phyloP scores from a whole-genome alignment of 2,888 invertebrate species.

The Alsophila aescularia region DNA sequence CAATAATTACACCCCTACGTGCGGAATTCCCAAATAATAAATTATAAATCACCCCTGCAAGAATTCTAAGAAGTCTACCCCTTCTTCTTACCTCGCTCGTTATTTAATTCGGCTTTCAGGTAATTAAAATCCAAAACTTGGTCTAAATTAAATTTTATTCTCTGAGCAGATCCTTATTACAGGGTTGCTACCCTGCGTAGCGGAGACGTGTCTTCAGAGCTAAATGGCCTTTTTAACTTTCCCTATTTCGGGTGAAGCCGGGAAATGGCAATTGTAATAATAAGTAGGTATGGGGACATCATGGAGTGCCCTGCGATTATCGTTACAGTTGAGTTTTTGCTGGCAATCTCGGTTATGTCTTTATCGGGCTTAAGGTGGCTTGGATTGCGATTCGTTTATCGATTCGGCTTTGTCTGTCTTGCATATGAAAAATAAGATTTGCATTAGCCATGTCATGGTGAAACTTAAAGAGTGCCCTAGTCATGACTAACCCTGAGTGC shows the following conservation, averaged over 20 bases:
- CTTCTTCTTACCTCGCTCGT: slow-evolving; percentile 53
- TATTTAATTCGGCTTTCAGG: slow-evolving; percentile 80
- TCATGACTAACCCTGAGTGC: no score
- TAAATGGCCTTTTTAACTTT: slow-evolving; percentile 84
- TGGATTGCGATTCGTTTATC: slow-evolving; percentile 9
- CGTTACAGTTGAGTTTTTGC: slow-evolving; percentile 51
- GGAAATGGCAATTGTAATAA: slow-evolving; percentile 77
- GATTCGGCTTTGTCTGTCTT: neutral
- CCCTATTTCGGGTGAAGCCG: slow-evolving; percentile 80
- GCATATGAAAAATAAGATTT: no score
- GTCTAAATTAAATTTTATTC: slow-evolving; percentile 81
- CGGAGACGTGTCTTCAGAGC: slow-evolving; percentile 72
- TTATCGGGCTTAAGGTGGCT: slow-evolving; percentile 19
- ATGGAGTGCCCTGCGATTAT: slow-evolving; percentile 65
- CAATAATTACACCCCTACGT: slow-evolving; percentile 34
- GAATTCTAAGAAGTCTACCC: slow-evolving; percentile 48
- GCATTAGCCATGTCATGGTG: no score
- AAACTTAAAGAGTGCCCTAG: no score
- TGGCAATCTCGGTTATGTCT: slow-evolving; percentile 34
- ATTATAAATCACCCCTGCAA: slow-evolving; percentile 45
- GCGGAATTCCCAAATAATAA: slow-evolving; percentile 46
- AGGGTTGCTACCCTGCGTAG: slow-evolving; percentile 34
- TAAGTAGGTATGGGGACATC: slow-evolving; percentile 64
- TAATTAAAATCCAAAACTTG: slow-evolving; percentile 84
- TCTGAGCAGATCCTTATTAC: slow-evolving; percentile 32